phyloP scores from a whole-genome alignment of 1,140 invertebrate species.

The Drosophila paulistorum region DNA sequence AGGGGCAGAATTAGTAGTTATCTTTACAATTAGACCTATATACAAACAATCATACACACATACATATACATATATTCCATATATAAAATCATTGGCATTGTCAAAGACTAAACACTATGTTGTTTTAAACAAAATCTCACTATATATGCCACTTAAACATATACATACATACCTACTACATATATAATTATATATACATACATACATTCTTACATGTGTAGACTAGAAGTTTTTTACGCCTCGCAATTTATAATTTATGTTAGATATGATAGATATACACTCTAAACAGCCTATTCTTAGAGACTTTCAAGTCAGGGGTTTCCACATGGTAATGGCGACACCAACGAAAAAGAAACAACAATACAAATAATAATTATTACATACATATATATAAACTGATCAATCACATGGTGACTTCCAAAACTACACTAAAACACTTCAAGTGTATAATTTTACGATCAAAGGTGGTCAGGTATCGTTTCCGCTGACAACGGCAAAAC shows the following conservation, averaged over 20 bases:
- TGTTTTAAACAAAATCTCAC: conserved; percentile 38
- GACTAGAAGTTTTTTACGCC: conserved; percentile 25
- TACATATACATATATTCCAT: too few species aligned
- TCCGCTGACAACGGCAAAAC: too few species aligned
- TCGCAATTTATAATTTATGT: conserved; percentile 21
- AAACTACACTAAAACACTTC: conserved; percentile 9
- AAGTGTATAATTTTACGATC: conserved; percentile 1
- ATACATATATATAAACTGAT: not conserved
- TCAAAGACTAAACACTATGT: conserved; percentile 47
- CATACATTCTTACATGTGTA: not conserved
- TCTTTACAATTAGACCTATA: not conserved
- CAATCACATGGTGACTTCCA: conserved; percentile 12
- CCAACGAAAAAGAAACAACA: not conserved
- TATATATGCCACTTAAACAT: conserved; percentile 1
- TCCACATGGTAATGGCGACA: conserved; percentile 6
- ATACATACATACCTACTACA: conserved; percentile 8
- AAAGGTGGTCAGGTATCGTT: not conserved
- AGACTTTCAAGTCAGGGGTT: conserved; percentile 10
- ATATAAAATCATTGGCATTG: conserved; percentile 14
- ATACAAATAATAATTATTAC: not conserved
- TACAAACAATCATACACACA: too few species aligned
- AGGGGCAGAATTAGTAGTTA: not conserved
- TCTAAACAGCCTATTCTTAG: not conserved
- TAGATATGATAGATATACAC: conserved; percentile 2
- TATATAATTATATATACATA: conserved; percentile 8